Conservation (phyloP, 2,888 invertebrate species). For the Allygus modestus region DNA sequence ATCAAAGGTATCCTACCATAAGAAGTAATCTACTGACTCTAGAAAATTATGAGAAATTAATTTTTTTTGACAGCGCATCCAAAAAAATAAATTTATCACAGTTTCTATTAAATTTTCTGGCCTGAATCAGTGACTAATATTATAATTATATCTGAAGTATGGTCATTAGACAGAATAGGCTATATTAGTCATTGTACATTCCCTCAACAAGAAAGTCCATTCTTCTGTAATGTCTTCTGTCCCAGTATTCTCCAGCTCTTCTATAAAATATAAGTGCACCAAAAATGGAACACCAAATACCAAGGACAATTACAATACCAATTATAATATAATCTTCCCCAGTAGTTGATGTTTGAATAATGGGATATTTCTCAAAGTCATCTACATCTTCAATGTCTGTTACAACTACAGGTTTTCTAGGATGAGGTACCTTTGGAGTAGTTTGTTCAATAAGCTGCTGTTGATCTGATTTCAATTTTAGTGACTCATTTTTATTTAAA, state of each 20-base stretch:
- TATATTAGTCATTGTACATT: conserved; percentile 87
- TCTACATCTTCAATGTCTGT: conserved; percentile 41
- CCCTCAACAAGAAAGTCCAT: conserved; percentile 91
- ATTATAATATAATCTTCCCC: conserved; percentile 83
- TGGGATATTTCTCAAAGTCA: conserved; percentile 60
- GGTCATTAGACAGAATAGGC: not conserved
- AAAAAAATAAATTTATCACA: not conserved
- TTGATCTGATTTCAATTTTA: not conserved
- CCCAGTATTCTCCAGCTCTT: conserved; percentile 89
- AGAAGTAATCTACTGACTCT: no score
- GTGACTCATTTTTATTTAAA: not conserved
- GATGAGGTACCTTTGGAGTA: not conserved
- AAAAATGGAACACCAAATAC: conserved; percentile 85
- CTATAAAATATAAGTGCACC: conserved; percentile 82
- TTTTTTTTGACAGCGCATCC: not conserved
- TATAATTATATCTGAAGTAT: not conserved
- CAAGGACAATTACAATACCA: conserved; percentile 84
- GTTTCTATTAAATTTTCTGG: not conserved
- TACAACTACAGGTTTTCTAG: conserved; percentile 50
- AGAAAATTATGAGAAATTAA: not conserved
- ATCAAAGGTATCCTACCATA: no score
- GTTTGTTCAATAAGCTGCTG: not conserved
- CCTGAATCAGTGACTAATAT: not conserved
- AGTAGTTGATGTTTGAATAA: conserved; percentile 68
- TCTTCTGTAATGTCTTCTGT: conserved; percentile 89